Evolutionary conservation across 2,113 vertebrate genomes (phyloP).

Genomic region (Serilophus lunatus): DNA sequence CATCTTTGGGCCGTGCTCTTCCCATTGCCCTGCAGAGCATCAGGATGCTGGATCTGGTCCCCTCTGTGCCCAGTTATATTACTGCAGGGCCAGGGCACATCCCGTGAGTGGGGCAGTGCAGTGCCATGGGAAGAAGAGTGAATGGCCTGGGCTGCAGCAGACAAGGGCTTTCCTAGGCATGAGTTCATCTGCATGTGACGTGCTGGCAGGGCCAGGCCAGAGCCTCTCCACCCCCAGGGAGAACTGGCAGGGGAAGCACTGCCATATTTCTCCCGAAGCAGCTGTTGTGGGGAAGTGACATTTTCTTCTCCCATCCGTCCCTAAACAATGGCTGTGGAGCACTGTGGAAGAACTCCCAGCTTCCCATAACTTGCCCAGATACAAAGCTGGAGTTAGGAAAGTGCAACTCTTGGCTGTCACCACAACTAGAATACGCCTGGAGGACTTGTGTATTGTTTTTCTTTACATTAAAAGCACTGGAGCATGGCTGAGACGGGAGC

Average conservation of each 20-base stretch:
- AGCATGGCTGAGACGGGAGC: not conserved
- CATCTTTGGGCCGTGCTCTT: not conserved
- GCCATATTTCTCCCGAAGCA: fast-evolving
- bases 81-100: fast-evolving
- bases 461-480: not conserved
- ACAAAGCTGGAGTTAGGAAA: not conserved
- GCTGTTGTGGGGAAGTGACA: not conserved
- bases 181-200: not conserved
- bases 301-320: not conserved
- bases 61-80: fast-evolving
- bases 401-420: not conserved
- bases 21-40: not conserved
- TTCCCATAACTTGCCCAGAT: fast-evolving
- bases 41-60: not conserved
- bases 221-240: not conserved
- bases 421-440: not conserved
- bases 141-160: not conserved
- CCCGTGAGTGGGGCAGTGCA: not conserved
- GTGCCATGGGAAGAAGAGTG: fast-evolving
- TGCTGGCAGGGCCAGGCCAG: not conserved
- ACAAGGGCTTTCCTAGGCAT: not conserved
- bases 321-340: not conserved
- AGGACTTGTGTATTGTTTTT: not conserved
- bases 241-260: not conserved
- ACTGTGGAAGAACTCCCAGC: not conserved